Conservation (phyloP, 2,888 invertebrate genomes). For the Lottia gigantea region DNA sequence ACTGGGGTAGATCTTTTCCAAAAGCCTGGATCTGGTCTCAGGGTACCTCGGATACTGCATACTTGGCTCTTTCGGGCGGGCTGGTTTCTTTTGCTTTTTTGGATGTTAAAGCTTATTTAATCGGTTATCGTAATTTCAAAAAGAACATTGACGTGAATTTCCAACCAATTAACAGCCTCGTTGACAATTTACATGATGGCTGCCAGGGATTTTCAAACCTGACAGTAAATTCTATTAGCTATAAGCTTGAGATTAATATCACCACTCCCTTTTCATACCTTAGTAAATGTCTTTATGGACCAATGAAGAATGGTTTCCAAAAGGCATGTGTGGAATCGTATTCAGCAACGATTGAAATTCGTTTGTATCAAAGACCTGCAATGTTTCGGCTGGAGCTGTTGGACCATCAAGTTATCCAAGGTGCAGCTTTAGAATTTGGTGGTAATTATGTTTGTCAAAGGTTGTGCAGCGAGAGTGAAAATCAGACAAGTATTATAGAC, state of each 20-base stretch:
- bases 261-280: constrained; percentile 30
- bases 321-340: constrained; percentile 49
- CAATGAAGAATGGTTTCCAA: constrained; percentile 44
- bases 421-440: constrained; percentile 54
- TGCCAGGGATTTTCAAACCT: constrained; percentile 42
- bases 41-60: constrained; percentile 32
- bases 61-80: constrained; percentile 47
- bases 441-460: constrained; percentile 43
- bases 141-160: constrained; percentile 40
- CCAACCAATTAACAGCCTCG: constrained; percentile 43
- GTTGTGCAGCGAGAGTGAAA: no score
- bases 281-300: constrained; percentile 52
- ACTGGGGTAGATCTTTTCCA: constrained; percentile 57
- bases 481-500: no score
- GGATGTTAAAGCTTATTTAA: constrained; percentile 42
- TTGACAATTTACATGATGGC: constrained; percentile 32
- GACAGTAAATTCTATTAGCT: constrained; percentile 26
- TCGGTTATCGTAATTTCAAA: constrained; percentile 49
- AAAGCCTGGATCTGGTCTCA: constrained; percentile 55
- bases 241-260: constrained; percentile 36
- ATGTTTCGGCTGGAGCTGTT: constrained; percentile 22
- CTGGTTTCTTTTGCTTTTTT: constrained; percentile 38
- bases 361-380: constrained; percentile 24
- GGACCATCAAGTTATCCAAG: constrained; percentile 37
- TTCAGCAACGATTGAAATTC: constrained; percentile 36